phyloP scores from a whole-genome alignment of 2,888 invertebrate genomes.

The Alviniconcha strummeri region DNA sequence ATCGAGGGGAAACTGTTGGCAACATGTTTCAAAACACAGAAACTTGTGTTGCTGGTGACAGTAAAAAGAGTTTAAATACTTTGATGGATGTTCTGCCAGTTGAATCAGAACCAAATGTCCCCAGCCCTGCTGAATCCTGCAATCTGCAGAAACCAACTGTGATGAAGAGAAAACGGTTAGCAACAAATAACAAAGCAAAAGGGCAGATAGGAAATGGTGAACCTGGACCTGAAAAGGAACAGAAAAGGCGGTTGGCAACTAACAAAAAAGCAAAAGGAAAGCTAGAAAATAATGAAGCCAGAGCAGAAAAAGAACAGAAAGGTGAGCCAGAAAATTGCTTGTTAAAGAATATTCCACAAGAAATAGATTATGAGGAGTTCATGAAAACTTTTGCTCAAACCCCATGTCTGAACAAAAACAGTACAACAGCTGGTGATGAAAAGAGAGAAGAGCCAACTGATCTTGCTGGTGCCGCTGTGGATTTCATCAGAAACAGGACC shows the following conservation, averaged over 20 bases:
- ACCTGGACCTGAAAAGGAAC: background rate
- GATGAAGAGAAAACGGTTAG: background rate
- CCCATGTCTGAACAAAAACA: background rate
- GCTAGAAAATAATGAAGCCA: background rate
- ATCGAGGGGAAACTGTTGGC: no score
- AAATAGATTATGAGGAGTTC: conserved; percentile 33
- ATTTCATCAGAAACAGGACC: background rate
- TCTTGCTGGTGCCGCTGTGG: background rate
- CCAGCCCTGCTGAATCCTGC: no score
- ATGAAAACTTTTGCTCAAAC: background rate
- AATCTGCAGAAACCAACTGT: background rate
- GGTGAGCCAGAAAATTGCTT: background rate
- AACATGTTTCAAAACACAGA: no score
- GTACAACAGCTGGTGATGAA: no score
- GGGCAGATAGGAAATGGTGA: background rate
- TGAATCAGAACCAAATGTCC: no score
- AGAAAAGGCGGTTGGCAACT: background rate
- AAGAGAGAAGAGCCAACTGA: background rate
- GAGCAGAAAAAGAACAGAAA: background rate
- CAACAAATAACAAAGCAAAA: background rate
- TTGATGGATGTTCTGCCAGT: no score
- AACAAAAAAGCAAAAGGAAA: background rate
- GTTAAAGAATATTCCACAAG: conserved; percentile 2
- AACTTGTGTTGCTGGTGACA: no score
- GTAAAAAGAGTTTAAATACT: no score